Conservation (phyloP, 2,888 invertebrate genomes). For the Hirtodrosophila trivittata region DNA sequence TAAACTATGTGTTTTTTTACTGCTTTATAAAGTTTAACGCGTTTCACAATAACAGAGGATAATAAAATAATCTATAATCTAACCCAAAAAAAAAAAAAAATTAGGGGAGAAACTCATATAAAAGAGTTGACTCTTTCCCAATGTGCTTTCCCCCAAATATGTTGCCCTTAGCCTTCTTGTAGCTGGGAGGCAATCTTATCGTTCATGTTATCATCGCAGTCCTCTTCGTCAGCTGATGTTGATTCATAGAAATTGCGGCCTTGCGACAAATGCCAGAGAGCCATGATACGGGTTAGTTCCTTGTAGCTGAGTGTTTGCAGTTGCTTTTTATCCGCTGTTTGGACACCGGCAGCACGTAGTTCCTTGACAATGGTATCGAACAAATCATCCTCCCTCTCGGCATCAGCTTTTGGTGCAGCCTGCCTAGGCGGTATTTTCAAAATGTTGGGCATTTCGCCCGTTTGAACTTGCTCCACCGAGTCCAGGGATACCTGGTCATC, state of each 20-base stretch:
- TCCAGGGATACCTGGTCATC: constrained; percentile 34
- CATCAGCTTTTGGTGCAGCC: too few relatives aligned
- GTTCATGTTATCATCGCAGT: not conserved
- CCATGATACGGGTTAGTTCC: constrained; percentile 72
- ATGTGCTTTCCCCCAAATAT: not conserved
- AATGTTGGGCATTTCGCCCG: constrained; percentile 35
- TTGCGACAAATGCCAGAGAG: constrained; percentile 75
- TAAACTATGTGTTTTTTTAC: not conserved
- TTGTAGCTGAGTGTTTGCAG: constrained; percentile 68
- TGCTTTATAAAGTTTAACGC: constrained; percentile 9
- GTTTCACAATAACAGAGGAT: too few relatives aligned
- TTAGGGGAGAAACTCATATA: too few relatives aligned
- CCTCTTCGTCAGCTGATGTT: not conserved
- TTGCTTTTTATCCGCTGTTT: constrained; percentile 30
- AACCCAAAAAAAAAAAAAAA: not conserved
- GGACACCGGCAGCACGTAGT: constrained; percentile 39
- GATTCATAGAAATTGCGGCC: constrained; percentile 73
- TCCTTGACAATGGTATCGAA: constrained; percentile 54
- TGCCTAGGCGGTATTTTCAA: constrained; percentile 41
- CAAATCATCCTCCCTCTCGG: not conserved
- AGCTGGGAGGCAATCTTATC: not conserved
- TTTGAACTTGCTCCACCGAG: constrained; percentile 26
- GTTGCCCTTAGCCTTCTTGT: not conserved
- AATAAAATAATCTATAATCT: too few relatives aligned
- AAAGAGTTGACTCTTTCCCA: constrained; percentile 5